Conservation (phyloP, 2,797 vertebrate species). For the Scolopax bukidnonensis region DNA sequence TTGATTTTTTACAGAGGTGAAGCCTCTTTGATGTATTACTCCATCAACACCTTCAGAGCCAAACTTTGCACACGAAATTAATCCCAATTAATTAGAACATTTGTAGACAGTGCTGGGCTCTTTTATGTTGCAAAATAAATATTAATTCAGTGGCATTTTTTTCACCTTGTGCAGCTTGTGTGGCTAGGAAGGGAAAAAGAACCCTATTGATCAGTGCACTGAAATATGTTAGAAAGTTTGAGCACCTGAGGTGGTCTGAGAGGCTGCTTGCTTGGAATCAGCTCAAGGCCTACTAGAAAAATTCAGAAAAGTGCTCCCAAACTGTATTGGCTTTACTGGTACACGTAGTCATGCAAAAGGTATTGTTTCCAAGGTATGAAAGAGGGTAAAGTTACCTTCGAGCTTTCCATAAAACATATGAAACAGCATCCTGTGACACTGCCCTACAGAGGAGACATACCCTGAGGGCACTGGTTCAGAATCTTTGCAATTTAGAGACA, state of each 20-base stretch:
- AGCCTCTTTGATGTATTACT: slow-evolving; percentile 78
- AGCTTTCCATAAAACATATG: background rate
- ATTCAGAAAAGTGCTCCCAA: background rate
- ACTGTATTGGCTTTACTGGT: background rate
- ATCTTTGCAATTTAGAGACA: background rate
- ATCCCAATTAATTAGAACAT: slow-evolving; percentile 80
- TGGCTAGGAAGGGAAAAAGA: slow-evolving; percentile 13
- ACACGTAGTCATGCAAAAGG: background rate
- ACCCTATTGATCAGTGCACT: slow-evolving; percentile 62
- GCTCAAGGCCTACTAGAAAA: background rate
- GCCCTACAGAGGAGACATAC: background rate
- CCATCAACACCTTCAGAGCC: slow-evolving; percentile 76
- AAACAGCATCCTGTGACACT: background rate
- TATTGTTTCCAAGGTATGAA: background rate
- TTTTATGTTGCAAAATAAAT: slow-evolving; percentile 78
- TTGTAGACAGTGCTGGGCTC: slow-evolving; percentile 58
- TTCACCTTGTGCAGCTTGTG: slow-evolving; percentile 63
- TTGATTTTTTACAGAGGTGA: slow-evolving; percentile 79
- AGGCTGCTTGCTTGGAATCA: background rate
- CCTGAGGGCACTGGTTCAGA: background rate
- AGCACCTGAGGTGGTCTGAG: background rate
- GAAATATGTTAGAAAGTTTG: slow-evolving; percentile 58
- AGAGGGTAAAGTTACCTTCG: background rate
- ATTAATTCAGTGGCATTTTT: slow-evolving; percentile 73
- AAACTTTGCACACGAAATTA: slow-evolving; percentile 80